phyloP scores from a whole-genome alignment of 2,113 vertebrate genomes.

The Hippolais icterina region DNA sequence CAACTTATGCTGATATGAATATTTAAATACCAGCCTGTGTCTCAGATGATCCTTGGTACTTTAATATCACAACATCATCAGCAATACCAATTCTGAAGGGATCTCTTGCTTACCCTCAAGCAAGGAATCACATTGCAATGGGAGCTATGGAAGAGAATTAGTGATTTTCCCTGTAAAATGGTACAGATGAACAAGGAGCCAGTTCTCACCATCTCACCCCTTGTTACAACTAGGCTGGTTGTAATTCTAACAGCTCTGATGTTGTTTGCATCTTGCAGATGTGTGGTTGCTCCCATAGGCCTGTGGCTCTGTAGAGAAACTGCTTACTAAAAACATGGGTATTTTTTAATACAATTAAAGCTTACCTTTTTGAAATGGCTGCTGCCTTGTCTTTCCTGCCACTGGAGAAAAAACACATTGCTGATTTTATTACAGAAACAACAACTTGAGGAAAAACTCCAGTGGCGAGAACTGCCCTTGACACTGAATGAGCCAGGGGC shows the following conservation, averaged over 20 bases:
- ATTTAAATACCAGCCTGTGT: neutral
- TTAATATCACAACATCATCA: neutral
- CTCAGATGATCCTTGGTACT: neutral
- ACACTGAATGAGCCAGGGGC: neutral
- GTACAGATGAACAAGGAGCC: neutral
- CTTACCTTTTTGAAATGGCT: constrained; percentile 72
- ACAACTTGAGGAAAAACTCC: neutral
- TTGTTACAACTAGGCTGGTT: neutral
- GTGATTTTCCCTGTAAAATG: neutral
- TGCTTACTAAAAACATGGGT: constrained; percentile 66
- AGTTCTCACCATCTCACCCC: neutral
- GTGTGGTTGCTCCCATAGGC: constrained; percentile 39
- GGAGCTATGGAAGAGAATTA: neutral
- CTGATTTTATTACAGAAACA: neutral
- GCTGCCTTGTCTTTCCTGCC: constrained; percentile 33
- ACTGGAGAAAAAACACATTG: neutral
- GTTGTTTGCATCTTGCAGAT: constrained; percentile 59
- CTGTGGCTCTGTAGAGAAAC: constrained; percentile 57
- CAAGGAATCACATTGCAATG: neutral
- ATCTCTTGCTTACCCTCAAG: neutral
- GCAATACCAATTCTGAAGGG: neutral
- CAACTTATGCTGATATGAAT: neutral
- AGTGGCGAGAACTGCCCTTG: neutral
- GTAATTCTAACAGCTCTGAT: constrained; percentile 1
- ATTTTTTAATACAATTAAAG: constrained; percentile 77